Conservation (phyloP, 2,888 invertebrate genomes). For the Noctuana brunneofusca region DNA sequence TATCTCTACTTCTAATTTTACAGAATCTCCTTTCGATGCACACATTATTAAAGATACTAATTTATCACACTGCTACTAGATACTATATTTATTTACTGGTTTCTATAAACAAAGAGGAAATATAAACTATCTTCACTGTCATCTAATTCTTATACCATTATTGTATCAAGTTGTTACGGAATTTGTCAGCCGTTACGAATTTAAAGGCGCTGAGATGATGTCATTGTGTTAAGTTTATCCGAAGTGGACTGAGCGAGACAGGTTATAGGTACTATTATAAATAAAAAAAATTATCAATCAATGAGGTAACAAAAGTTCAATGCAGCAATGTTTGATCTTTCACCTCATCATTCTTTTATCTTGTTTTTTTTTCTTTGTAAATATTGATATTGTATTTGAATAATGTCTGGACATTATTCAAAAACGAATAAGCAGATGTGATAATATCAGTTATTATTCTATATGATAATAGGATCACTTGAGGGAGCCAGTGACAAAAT, state of each 20-base stretch:
- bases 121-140: background rate
- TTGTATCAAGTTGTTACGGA: background rate
- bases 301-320: slow-evolving; percentile 19
- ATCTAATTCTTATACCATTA: background rate
- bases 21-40: slow-evolving; percentile 41
- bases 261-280: slow-evolving; percentile 33
- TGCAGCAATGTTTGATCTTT: slow-evolving; percentile 25
- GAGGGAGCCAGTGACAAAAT: too few relatives aligned
- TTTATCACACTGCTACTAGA: slow-evolving; percentile 28
- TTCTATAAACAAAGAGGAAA: background rate
- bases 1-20: slow-evolving; percentile 65
- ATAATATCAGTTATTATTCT: too few relatives aligned
- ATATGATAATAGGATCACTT: too few relatives aligned
- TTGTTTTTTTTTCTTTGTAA: background rate
- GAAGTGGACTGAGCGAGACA: slow-evolving; percentile 35
- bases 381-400: background rate
- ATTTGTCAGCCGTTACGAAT: slow-evolving; percentile 43
- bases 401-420: too few relatives aligned
- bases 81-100: slow-evolving; percentile 1
- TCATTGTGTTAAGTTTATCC: slow-evolving; percentile 43
- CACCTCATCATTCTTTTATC: slow-evolving; percentile 17
- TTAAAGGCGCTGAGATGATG: slow-evolving; percentile 44
- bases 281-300: slow-evolving; percentile 27
- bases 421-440: too few relatives aligned
- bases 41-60: slow-evolving; percentile 1